Percentiles rank a stretch among this genome's conserved stretches.
These are phyloP conservation scores for Myrmecobius fasciatus DNA, from an alignment of 2,113 vertebrate species.

Conservation along the genomic window DNA sequence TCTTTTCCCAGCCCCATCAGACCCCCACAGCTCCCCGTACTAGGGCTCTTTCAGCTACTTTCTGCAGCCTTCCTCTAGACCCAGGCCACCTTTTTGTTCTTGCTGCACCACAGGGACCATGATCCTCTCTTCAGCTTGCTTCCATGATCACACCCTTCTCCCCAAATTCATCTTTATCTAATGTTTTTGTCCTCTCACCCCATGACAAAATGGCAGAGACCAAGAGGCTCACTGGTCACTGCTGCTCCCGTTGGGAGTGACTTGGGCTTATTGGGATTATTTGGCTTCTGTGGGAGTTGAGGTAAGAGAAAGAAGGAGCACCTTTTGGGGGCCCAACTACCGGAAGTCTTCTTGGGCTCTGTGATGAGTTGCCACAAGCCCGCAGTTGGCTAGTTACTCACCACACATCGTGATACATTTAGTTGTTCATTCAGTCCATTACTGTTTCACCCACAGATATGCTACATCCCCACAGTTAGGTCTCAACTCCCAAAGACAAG, in stretches of 20 bases:
- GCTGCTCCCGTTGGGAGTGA: background rate
- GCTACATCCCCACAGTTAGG: background rate
- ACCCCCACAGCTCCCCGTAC: background rate
- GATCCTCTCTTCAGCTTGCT: background rate
- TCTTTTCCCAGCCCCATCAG: background rate
- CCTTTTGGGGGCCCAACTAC: background rate
- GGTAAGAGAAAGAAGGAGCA: background rate
- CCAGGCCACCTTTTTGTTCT: background rate
- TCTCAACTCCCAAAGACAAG: background rate
- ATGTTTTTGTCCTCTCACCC: background rate
- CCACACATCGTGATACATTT: background rate
- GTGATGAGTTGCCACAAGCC: background rate
- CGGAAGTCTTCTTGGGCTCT: background rate
- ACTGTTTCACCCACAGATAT: background rate
- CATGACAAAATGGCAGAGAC: background rate
- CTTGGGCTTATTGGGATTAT: no score
- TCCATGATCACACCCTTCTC: background rate
- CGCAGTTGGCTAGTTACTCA: no score
- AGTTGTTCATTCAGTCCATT: background rate
- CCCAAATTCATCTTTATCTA: background rate
- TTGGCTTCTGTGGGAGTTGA: background rate
- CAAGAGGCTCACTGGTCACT: background rate
- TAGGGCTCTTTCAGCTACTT: background rate
- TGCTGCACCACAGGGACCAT: background rate
- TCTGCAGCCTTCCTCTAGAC: background rate